These are phyloP conservation scores for Phania funesta DNA, from an alignment of 2,888 invertebrate genomes.

Conservation along the genomic window DNA sequence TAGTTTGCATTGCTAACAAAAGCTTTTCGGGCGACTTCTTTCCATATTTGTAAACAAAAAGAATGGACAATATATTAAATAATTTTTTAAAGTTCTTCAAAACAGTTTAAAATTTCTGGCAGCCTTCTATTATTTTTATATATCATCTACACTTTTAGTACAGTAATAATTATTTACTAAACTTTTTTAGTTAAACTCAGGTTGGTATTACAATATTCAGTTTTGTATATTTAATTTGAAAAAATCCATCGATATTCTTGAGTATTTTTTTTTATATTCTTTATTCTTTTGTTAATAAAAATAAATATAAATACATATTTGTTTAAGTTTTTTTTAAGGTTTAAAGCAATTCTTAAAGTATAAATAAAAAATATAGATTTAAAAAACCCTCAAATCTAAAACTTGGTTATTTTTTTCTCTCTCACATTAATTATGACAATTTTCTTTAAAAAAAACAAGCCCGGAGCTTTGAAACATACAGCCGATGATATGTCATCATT, in stretches of 20 bases:
- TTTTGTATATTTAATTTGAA: background rate
- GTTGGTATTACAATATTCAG: background rate
- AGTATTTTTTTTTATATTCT: background rate
- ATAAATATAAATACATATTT: background rate
- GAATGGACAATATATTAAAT: too few relatives aligned
- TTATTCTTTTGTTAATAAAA: background rate
- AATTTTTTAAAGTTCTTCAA: too few relatives aligned
- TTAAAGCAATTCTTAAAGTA: constrained; percentile 58
- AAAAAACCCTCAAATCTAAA: background rate
- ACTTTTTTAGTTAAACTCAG: constrained; percentile 13
- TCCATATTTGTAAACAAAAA: too few relatives aligned
- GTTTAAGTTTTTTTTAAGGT: constrained; percentile 39
- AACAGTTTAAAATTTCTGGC: background rate
- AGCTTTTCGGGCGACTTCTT: too few relatives aligned
- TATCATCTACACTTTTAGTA: background rate
- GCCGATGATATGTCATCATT: constrained; percentile 85
- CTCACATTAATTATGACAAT: background rate
- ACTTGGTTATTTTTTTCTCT: constrained; percentile 14
- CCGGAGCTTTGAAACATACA: constrained; percentile 78
- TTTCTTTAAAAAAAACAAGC: constrained; percentile 56
- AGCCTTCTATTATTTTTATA: background rate
- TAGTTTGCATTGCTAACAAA: too few relatives aligned
- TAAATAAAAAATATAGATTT: constrained; percentile 22
- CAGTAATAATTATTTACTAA: background rate
- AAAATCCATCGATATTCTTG: background rate